Evolutionary conservation across 2,797 vertebrate species (phyloP).

Genomic region (Crocidura indochinensis): DNA sequence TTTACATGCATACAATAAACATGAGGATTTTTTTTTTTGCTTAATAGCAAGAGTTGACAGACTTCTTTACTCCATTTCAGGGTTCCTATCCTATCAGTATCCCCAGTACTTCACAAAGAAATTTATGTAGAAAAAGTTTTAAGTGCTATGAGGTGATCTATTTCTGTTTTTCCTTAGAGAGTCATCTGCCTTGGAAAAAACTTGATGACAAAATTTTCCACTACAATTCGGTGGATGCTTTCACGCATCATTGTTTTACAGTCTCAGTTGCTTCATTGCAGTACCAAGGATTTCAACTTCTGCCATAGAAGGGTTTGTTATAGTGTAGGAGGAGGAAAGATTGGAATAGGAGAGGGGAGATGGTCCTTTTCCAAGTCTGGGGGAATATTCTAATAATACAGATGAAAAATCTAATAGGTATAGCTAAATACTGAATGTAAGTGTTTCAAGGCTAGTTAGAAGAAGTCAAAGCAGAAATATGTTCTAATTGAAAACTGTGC

Average conservation of each 20-base stretch:
- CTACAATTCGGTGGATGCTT: constrained; percentile 5
- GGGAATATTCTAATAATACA: not conserved
- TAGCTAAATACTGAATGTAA: not conserved
- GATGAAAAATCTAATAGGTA: not conserved
- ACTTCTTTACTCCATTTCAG: not conserved
- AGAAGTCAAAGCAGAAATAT: constrained; percentile 4
- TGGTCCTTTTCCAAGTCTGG: not conserved
- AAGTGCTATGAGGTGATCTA: not conserved
- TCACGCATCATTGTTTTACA: constrained; percentile 4
- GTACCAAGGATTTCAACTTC: not conserved
- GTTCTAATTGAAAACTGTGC: not conserved
- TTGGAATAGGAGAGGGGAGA: not conserved
- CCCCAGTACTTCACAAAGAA: not conserved
- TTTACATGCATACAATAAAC: not conserved
- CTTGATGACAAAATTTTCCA: not conserved
- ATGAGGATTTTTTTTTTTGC: not conserved
- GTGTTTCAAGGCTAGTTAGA: constrained; percentile 27
- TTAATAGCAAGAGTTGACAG: not conserved
- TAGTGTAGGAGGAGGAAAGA: not conserved
- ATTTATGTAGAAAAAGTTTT: not conserved
- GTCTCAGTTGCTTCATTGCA: constrained; percentile 16
- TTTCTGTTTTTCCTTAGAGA: not conserved
- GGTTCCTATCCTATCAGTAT: not conserved
- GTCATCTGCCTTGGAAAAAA: constrained; percentile 29
- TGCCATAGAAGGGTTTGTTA: not conserved